Evolutionary conservation across 2,797 vertebrate species (phyloP).

Genomic region (Ceryle rudis): DNA sequence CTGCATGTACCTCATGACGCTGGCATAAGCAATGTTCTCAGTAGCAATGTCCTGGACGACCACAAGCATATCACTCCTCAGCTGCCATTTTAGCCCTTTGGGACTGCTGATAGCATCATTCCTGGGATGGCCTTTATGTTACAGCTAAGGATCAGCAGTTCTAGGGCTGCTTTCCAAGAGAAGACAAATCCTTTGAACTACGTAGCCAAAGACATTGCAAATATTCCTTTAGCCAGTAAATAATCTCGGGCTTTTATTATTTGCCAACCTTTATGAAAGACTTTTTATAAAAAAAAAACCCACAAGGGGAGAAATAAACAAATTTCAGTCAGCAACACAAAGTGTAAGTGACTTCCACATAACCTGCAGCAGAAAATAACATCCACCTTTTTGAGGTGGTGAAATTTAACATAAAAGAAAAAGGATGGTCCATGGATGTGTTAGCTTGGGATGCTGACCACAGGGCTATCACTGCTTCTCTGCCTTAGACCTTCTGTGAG

Average conservation of each 20-base stretch:
- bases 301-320: not conserved
- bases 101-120: conserved; percentile 53
- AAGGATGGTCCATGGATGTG: not conserved
- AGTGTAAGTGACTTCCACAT: not conserved
- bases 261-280: conserved; percentile 43
- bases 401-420: not conserved
- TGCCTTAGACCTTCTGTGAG: not conserved
- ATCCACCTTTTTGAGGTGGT: not conserved
- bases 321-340: not conserved
- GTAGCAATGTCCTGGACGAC: not conserved
- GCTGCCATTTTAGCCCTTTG: conserved; percentile 34
- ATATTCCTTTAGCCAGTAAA: conserved; percentile 39
- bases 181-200: conserved; percentile 56
- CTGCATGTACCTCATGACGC: not conserved
- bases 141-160: conserved; percentile 49
- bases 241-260: conserved; percentile 10
- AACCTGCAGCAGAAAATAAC: not conserved
- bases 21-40: not conserved
- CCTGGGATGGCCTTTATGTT: conserved; percentile 41
- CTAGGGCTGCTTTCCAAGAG: conserved; percentile 46
- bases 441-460: not conserved
- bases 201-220: conserved; percentile 44
- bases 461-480: not conserved
- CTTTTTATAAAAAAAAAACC: not conserved
- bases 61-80: conserved; percentile 1